Base-by-base conservation (phyloP, 2,113 vertebrate species). In the Kryptolebias marmoratus region DNA sequence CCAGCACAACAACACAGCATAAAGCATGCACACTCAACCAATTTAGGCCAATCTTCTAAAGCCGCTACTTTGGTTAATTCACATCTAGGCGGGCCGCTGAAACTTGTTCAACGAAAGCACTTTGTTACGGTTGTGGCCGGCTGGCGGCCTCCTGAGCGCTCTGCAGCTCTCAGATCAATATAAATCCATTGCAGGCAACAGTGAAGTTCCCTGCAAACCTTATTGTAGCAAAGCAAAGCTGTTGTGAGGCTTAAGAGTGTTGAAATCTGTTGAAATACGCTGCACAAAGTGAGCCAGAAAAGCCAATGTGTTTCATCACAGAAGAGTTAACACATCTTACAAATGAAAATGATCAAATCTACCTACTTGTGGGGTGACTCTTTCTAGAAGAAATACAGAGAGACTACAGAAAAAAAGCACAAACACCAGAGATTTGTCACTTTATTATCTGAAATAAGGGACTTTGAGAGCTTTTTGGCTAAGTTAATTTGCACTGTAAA, bases 31-130 rank as follows among this genome's bases (percentile, higher is more conserved):
- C 82, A 84, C 82, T 66, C 45, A 7, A 63, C 79, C 85, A 91
- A 91, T 92, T 91, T 91, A 64, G 31, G 79, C 64, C 90, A 90
- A 91, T 93, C 89, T 88, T 83, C 79, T 70, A 80, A 82, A 89
- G 87, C 90, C 36, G 53, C 75, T 73, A 75, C 83, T 90, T 72
- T 80, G 80, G 79, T 69, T 77, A 78, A 73, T 78, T 75, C 73
- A 27, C 69, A 68, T 32, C 22, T 80, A 81, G 62, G 56, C 77
- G 60, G 74, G 77, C 63, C 53, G 59, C 72, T 66, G 47, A 74
- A 81, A 81, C 75, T 73, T 44, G 56, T 64, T 59, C 45, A 58
- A 68, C 76, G 61, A 62, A 66, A 81, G 75, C 77, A 54, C 67
- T 86, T 77, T 63, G 81, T 67, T 61, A 42, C 63, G 49, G 73